Conservation (phyloP, 2,888 invertebrate genomes). For the Exephanes ischioxanthus region DNA sequence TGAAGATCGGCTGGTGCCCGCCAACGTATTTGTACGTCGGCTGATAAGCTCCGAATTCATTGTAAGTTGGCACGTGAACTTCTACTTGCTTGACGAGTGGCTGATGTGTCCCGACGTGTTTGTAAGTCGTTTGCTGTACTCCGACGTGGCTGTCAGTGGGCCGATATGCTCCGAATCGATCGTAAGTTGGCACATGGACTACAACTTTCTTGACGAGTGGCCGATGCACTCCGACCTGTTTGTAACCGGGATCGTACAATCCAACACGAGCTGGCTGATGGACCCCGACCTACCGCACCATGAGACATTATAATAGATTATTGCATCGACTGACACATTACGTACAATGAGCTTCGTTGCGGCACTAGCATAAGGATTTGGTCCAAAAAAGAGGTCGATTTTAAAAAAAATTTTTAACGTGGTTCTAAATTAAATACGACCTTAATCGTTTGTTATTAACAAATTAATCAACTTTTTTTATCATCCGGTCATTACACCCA, state of each 20-base stretch:
- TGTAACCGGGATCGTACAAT: neutral
- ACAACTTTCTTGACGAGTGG: neutral
- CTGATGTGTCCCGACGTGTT: neutral
- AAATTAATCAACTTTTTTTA: too few relatives aligned
- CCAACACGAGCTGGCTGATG: neutral
- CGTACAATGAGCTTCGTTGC: too few relatives aligned
- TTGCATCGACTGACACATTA: neutral
- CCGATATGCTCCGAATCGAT: neutral
- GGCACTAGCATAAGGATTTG: too few relatives aligned
- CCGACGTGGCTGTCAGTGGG: neutral
- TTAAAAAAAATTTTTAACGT: neutral
- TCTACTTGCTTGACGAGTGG: conserved; percentile 6
- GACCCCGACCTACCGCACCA: neutral
- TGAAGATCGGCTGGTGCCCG: neutral
- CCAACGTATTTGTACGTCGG: neutral
- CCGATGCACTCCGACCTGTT: neutral
- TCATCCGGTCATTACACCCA: too few relatives aligned
- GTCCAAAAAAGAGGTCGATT: too few relatives aligned
- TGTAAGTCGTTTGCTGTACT: neutral
- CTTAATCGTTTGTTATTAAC: too few relatives aligned
- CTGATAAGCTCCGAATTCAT: neutral
- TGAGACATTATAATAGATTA: neutral
- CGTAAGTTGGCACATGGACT: neutral
- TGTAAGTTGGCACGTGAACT: conserved; percentile 1
- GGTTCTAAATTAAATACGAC: too few relatives aligned